Conservation (phyloP, 2,113 vertebrate species). For the Larimichthys polyactis region DNA sequence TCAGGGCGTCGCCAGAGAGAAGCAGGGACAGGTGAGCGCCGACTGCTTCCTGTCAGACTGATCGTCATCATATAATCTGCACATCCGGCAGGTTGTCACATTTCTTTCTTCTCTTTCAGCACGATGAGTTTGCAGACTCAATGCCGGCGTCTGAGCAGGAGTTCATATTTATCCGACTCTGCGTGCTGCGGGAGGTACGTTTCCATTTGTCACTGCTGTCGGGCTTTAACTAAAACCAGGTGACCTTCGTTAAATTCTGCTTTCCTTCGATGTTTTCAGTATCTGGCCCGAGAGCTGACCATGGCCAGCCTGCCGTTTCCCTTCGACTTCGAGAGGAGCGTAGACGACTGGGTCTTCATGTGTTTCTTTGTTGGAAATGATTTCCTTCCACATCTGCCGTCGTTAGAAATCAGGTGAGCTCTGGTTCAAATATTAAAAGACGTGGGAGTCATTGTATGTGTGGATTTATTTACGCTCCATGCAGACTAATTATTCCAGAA, state of each 20-base stretch:
- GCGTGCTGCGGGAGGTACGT: constrained; percentile 90
- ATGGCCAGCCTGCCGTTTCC: constrained; percentile 97
- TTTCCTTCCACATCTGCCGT: constrained; percentile 96
- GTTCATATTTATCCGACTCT: constrained; percentile 96
- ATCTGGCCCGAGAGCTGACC: constrained; percentile 93
- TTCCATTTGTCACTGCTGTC: neutral
- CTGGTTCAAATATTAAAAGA: neutral
- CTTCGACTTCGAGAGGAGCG: constrained; percentile 94
- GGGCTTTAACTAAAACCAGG: no score
- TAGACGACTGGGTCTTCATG: constrained; percentile 99
- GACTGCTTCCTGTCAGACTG: neutral
- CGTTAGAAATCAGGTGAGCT: constrained; percentile 94
- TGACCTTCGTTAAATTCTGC: neutral
- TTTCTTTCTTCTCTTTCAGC: constrained; percentile 76
- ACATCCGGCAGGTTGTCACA: no score
- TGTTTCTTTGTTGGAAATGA: constrained; percentile 99
- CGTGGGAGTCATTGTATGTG: neutral
- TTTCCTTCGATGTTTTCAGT: constrained; percentile 78
- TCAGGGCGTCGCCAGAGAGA: constrained; percentile 92
- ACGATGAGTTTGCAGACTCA: constrained; percentile 93
- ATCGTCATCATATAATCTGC: no score
- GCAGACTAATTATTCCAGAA: neutral
- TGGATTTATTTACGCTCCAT: neutral
- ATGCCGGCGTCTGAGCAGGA: constrained; percentile 90
- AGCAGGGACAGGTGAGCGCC: constrained; percentile 92